Evolutionary conservation across 2,797 vertebrate genomes (phyloP).

Genomic region (Leptoclinus maculatus): DNA sequence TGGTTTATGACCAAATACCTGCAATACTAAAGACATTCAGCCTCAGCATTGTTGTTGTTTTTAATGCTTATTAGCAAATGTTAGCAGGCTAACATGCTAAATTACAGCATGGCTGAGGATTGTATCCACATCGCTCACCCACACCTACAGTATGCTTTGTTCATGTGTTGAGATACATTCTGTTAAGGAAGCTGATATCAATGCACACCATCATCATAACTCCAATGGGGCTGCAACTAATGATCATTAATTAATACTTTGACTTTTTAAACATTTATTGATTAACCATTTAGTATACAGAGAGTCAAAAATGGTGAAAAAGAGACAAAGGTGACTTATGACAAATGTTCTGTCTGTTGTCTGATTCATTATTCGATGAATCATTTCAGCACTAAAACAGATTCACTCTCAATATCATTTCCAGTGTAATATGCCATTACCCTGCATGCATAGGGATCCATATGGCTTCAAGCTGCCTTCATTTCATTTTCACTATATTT

Average conservation of each 20-base stretch:
- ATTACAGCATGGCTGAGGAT: no score
- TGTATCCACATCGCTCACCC: no score
- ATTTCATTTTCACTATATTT: conserved; percentile 20
- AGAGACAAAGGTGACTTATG: background rate
- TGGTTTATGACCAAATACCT: no score
- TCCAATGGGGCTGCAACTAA: no score
- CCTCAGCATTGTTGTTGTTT: no score
- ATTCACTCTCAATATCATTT: conserved; percentile 13
- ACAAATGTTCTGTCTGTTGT: background rate
- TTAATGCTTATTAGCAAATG: no score
- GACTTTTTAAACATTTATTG: no score
- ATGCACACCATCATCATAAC: background rate
- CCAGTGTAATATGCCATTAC: conserved; percentile 1
- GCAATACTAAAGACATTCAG: no score
- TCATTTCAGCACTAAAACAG: conserved; percentile 4
- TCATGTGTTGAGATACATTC: background rate
- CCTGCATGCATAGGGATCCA: conserved; percentile 5
- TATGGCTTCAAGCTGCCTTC: conserved; percentile 34
- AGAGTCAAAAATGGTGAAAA: background rate
- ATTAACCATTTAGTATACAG: no score
- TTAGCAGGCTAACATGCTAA: no score
- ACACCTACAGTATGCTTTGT: background rate
- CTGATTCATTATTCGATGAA: conserved; percentile 7
- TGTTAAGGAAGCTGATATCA: background rate
- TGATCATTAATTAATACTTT: background rate